These are phyloP conservation scores for Cheilosia variabilis DNA, from an alignment of 2,888 invertebrate species.

Conservation along the genomic window DNA sequence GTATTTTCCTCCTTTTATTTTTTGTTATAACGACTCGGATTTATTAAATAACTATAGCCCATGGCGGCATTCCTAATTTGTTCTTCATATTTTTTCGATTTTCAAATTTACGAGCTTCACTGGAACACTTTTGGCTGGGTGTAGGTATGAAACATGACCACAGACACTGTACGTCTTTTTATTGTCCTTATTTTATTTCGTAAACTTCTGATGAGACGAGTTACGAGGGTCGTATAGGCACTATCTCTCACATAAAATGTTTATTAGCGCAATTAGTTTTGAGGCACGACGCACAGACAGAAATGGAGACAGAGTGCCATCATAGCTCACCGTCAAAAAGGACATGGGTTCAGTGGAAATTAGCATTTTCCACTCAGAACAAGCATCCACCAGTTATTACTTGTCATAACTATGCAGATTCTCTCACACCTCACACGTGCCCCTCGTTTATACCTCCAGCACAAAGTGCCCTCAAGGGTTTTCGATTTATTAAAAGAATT, in stretches of 20 bases:
- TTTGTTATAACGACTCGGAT: no score
- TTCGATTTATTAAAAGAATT: conserved; percentile 57
- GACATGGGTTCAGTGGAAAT: background rate
- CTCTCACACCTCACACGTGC: conserved; percentile 6
- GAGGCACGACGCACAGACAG: background rate
- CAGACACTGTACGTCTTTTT: background rate
- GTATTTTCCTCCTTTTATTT: no score
- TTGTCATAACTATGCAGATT: conserved; percentile 30
- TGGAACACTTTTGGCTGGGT: background rate
- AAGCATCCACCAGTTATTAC: conserved; percentile 17
- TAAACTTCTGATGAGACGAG: background rate
- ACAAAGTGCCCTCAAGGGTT: conserved; percentile 43
- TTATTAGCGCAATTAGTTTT: background rate
- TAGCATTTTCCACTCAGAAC: background rate
- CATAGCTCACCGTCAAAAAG: background rate
- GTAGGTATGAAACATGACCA: background rate
- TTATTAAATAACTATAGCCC: no score
- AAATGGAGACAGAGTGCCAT: background rate
- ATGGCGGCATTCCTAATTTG: no score
- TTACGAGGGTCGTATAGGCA: background rate
- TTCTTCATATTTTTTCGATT: conserved; percentile 6
- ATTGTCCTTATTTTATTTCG: background rate
- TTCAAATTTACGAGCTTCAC: background rate
- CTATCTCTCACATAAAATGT: background rate
- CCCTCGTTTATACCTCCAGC: background rate